Percentiles rank a stretch among this genome's conserved stretches.
Evolutionary conservation across 2,888 invertebrate genomes (phyloP).

Genomic region (Bombyx huttoni): DNA sequence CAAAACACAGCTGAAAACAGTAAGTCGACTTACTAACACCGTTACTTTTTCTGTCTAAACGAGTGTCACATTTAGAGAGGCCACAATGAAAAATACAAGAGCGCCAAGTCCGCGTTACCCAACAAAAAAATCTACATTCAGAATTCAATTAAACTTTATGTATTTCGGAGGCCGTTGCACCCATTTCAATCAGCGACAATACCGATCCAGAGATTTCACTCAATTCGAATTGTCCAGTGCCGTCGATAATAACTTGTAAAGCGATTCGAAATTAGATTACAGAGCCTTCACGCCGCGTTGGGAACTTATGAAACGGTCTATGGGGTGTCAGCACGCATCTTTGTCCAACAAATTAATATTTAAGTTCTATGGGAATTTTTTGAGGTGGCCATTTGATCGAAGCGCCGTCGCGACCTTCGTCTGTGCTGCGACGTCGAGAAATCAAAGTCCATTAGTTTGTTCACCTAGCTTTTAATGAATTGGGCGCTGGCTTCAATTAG

Average conservation of each 20-base stretch:
- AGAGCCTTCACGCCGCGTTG: constrained; percentile 51
- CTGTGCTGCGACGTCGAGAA: constrained; percentile 1
- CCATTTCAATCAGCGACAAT: constrained; percentile 44
- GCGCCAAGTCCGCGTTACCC: constrained; percentile 16
- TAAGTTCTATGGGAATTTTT: constrained; percentile 44
- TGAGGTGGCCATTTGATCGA: not conserved
- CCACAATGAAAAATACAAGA: constrained; percentile 26
- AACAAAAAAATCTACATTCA: constrained; percentile 19
- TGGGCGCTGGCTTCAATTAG: constrained; percentile 36
- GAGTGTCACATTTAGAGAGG: constrained; percentile 21
- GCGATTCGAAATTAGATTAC: constrained; percentile 67
- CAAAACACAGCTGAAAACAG: constrained; percentile 20
- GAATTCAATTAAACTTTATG: constrained; percentile 61
- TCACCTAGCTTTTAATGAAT: constrained; percentile 5
- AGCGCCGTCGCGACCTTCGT: too few relatives aligned
- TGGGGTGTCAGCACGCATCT: constrained; percentile 52
- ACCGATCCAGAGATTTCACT: constrained; percentile 49
- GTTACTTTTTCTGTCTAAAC: constrained; percentile 21
- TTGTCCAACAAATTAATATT: constrained; percentile 58
- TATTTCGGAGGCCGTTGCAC: constrained; percentile 48
- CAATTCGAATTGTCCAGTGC: constrained; percentile 48
- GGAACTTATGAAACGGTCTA: constrained; percentile 58
- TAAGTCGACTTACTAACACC: constrained; percentile 21
- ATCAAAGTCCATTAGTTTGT: constrained; percentile 5
- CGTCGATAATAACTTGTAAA: constrained; percentile 47